Evolutionary conservation across 1,140 invertebrate genomes (phyloP).

Genomic region (Stegodyphus dumicola): DNA sequence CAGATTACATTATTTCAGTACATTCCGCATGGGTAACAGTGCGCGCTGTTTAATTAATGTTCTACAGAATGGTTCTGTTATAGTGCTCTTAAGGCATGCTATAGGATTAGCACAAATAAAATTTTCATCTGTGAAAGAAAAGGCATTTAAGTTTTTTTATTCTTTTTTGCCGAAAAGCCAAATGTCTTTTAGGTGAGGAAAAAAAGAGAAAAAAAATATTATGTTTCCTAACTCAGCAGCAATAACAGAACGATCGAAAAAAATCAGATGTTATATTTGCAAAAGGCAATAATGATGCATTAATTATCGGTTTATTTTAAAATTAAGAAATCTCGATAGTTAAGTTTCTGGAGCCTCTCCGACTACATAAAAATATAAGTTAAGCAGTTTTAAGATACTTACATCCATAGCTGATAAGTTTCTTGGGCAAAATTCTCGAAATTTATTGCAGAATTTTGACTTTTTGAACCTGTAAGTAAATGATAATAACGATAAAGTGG

Average conservation of each 20-base stretch:
- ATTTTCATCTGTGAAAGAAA: too few relatives aligned
- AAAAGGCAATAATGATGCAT: background rate
- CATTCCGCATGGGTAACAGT: too few relatives aligned
- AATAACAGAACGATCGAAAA: background rate
- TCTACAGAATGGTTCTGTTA: too few relatives aligned
- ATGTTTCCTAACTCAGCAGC: background rate
- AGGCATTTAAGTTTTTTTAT: too few relatives aligned
- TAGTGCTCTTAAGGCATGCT: too few relatives aligned
- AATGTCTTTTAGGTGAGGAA: too few relatives aligned
- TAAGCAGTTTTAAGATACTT: background rate
- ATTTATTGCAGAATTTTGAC: conserved; percentile 37
- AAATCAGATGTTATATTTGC: background rate
- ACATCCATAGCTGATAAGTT: conserved; percentile 41
- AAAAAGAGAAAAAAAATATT: background rate
- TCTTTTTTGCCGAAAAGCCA: too few relatives aligned
- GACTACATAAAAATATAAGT: background rate
- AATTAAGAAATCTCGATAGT: background rate
- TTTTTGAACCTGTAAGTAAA: conserved; percentile 43
- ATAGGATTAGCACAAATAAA: too few relatives aligned
- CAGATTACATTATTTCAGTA: too few relatives aligned
- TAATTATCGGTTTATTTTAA: background rate
- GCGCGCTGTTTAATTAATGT: too few relatives aligned
- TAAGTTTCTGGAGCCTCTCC: background rate
- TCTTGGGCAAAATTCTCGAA: conserved; percentile 27
- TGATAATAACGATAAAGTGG: too few relatives aligned